These are phyloP conservation scores for Physocephala rufipes DNA, from an alignment of 2,888 invertebrate genomes.

Conservation along the genomic window DNA sequence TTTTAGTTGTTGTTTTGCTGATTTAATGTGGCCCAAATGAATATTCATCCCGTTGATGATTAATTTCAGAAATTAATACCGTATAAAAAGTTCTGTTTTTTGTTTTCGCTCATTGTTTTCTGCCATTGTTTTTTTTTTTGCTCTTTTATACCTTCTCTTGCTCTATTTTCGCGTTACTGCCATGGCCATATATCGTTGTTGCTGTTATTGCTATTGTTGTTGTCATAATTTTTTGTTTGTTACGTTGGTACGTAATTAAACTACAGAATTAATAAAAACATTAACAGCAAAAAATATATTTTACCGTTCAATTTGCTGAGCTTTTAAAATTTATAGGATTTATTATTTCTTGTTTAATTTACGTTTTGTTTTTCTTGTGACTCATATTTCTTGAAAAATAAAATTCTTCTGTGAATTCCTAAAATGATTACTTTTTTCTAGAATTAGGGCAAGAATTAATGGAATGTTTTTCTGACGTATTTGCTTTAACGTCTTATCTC, in stretches of 20 bases:
- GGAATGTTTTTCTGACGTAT: no score
- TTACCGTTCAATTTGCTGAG: not conserved
- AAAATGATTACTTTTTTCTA: no score
- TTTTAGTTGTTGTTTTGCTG: not conserved
- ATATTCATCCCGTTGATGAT: conserved; percentile 1
- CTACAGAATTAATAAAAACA: no score
- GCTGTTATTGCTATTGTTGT: not conserved
- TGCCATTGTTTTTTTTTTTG: no score
- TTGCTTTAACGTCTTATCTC: no score
- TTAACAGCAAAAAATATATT: no score
- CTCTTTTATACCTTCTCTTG: no score
- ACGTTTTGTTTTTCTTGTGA: not conserved
- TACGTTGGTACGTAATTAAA: not conserved
- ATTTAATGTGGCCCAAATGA: not conserved
- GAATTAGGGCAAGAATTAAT: no score
- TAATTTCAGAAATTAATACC: not conserved
- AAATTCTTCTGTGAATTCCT: no score
- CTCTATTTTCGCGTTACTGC: not conserved
- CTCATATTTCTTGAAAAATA: not conserved
- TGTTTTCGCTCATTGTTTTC: no score
- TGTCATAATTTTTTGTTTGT: not conserved
- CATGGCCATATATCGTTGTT: not conserved
- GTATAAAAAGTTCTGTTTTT: not conserved
- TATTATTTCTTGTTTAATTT: not conserved
- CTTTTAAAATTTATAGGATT: not conserved